Evolutionary conservation across 2,113 vertebrate species (phyloP).

Genomic region (Corythornis madagascariensis): DNA sequence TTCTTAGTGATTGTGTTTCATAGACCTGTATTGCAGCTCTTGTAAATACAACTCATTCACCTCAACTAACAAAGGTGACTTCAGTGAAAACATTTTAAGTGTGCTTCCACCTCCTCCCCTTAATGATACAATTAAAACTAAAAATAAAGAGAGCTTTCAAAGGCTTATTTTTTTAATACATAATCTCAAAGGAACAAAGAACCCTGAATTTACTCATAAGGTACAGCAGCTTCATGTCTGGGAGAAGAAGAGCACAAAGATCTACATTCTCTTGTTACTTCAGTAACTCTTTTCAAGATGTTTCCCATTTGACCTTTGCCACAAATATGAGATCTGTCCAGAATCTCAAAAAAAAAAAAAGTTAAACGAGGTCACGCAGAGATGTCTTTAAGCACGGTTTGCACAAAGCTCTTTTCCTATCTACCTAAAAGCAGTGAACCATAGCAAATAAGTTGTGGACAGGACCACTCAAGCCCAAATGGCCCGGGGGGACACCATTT

Average conservation of each 20-base stretch:
- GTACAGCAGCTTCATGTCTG: conserved; percentile 47
- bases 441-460: conserved; percentile 57
- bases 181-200: conserved; percentile 44
- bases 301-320: conserved; percentile 65
- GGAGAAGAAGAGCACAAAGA: conserved; percentile 46
- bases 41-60: conserved; percentile 1
- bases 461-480: conserved; percentile 40
- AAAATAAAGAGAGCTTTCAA: conserved; percentile 46
- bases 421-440: conserved; percentile 50
- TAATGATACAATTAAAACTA: not conserved
- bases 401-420: conserved; percentile 71
- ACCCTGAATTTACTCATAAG: conserved; percentile 41
- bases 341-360: conserved; percentile 29
- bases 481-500: conserved; percentile 40
- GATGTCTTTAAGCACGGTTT: conserved; percentile 55
- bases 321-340: conserved; percentile 53
- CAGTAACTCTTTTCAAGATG: conserved; percentile 64
- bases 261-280: conserved; percentile 57
- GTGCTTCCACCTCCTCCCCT: not conserved
- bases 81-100: not conserved
- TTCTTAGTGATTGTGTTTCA: conserved; percentile 5
- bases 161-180: conserved; percentile 60
- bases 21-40: not conserved
- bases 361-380: conserved; percentile 48
- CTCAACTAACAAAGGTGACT: not conserved